These are phyloP conservation scores for Leucopsar rothschildi DNA, from an alignment of 2,113 vertebrate genomes.

Conservation along the genomic window DNA sequence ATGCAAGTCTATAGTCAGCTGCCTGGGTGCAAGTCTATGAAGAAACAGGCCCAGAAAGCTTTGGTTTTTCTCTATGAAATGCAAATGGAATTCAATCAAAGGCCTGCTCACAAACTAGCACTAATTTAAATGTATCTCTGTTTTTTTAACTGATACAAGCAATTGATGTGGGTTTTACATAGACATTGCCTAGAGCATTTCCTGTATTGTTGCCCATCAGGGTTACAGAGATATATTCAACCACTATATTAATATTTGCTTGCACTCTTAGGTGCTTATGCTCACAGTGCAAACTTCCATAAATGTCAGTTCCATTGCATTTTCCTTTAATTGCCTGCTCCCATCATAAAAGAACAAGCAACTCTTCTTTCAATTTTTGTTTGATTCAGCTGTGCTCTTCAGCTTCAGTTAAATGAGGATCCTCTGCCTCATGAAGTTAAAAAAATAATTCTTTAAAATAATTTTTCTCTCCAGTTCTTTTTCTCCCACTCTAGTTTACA, in stretches of 20 bases:
- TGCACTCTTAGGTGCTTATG: neutral
- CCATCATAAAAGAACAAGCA: neutral
- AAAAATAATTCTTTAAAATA: neutral
- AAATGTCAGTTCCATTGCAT: neutral
- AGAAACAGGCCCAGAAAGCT: neutral
- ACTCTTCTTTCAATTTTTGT: neutral
- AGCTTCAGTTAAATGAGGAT: neutral
- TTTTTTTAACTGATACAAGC: neutral
- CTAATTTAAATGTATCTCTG: neutral
- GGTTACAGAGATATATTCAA: neutral
- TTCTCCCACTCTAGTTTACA: neutral
- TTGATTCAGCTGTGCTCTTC: neutral
- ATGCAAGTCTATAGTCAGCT: neutral
- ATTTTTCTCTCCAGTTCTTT: neutral
- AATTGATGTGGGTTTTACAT: neutral
- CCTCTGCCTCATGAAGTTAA: neutral
- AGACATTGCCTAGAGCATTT: neutral
- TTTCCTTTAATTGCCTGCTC: neutral
- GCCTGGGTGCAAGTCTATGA: neutral
- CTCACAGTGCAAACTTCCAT: neutral
- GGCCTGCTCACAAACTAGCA: neutral
- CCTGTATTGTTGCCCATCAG: neutral
- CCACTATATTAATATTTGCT: neutral
- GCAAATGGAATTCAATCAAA: neutral
- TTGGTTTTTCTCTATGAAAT: neutral